phyloP scores from a whole-genome alignment of 1,140 invertebrate genomes.

The Megalopta genalis region DNA sequence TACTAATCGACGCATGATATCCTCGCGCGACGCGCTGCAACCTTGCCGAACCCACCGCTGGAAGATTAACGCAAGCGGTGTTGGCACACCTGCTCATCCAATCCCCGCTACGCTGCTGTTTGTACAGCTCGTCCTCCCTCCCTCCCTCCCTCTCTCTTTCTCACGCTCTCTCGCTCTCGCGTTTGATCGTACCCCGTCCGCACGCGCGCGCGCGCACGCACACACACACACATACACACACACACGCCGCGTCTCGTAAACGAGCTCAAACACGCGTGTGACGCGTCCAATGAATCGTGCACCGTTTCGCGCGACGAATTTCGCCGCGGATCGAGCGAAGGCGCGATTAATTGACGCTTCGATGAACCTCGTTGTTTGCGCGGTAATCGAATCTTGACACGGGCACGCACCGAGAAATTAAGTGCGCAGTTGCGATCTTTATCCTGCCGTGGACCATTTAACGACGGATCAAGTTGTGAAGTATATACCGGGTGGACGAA shows the following conservation, averaged over 20 bases:
- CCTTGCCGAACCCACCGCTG: conserved; percentile 64
- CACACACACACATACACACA: neutral
- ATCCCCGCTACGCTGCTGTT: conserved; percentile 29
- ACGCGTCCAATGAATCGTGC: conserved; percentile 18
- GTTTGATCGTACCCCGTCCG: too few species aligned
- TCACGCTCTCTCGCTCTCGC: too few species aligned
- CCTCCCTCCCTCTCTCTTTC: too few species aligned
- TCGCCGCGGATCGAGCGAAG: neutral
- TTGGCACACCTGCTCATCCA: conserved; percentile 72
- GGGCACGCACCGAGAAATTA: neutral
- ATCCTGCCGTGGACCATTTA: too few species aligned
- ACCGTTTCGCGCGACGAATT: neutral
- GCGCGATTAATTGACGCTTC: neutral
- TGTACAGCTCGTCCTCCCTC: neutral
- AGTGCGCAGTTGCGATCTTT: neutral
- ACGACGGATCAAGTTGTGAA: too few species aligned
- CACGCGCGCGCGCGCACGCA: conserved; percentile 26
- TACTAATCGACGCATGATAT: conserved; percentile 64
- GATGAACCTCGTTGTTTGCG: neutral
- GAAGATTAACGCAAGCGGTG: conserved; percentile 73
- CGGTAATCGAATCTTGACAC: neutral
- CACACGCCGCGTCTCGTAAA: neutral
- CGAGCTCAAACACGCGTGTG: conserved; percentile 16
- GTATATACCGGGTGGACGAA: too few species aligned
- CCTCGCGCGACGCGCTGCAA: conserved; percentile 37